Evolutionary conservation across 2,113 vertebrate genomes (phyloP).

Genomic region (Aspidoscelis tigris): DNA sequence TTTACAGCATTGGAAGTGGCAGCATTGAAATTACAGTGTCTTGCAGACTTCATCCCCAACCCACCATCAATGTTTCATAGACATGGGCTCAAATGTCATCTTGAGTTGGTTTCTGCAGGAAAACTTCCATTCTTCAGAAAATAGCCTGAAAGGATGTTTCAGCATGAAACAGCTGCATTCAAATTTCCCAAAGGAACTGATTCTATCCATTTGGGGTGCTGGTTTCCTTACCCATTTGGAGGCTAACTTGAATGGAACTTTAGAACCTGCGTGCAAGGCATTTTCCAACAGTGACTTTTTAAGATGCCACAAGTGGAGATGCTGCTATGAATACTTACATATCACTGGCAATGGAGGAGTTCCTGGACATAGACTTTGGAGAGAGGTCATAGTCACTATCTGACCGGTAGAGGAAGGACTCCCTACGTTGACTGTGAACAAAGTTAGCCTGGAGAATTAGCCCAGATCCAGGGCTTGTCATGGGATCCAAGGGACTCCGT

Average conservation of each 20-base stretch:
- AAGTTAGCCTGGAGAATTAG: slow-evolving; percentile 98
- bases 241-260: not conserved
- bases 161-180: not conserved
- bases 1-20: too few species aligned
- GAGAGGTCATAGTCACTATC: slow-evolving; percentile 99
- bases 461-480: slow-evolving; percentile 97
- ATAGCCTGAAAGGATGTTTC: not conserved
- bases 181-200: not conserved
- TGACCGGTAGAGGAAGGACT: slow-evolving; percentile 97
- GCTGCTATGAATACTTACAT: slow-evolving; percentile 84
- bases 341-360: slow-evolving; percentile 99
- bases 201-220: not conserved
- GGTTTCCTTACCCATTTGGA: not conserved
- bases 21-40: too few species aligned
- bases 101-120: not conserved
- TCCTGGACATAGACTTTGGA: slow-evolving; percentile 97
- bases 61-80: too few species aligned
- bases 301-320: not conserved
- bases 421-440: slow-evolving; percentile 95
- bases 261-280: not conserved
- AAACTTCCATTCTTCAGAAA: not conserved
- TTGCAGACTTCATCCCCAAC: too few species aligned
- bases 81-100: not conserved
- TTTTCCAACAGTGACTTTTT: not conserved
- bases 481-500: slow-evolving; percentile 97